Conservation (phyloP, 2,888 invertebrate species). For the Holacanthella duospinosa region DNA sequence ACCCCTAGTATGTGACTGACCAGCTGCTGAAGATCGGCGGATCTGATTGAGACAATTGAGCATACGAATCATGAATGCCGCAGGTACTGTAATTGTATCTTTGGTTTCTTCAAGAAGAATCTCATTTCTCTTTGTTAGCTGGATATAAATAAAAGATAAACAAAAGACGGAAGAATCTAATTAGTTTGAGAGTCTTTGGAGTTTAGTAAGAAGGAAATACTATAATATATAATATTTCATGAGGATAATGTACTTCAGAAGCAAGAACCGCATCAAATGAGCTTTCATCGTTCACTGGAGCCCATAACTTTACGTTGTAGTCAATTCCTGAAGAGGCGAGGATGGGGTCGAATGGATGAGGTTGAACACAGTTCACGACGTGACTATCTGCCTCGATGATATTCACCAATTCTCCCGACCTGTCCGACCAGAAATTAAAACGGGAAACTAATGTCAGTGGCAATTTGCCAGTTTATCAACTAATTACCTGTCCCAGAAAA, state of each 20-base stretch:
- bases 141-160: constrained; percentile 37
- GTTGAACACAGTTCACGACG: constrained; percentile 49
- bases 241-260: constrained; percentile 48
- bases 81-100: constrained; percentile 78
- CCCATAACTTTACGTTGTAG: constrained; percentile 75
- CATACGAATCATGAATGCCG: constrained; percentile 72
- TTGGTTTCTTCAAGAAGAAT: constrained; percentile 75
- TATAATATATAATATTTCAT: not conserved
- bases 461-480: not conserved
- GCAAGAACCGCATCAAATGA: constrained; percentile 54
- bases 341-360: constrained; percentile 64
- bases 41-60: constrained; percentile 57
- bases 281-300: constrained; percentile 54
- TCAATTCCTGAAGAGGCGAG: constrained; percentile 79
- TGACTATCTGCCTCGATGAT: constrained; percentile 68
- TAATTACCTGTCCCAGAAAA: constrained; percentile 58
- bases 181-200: not conserved
- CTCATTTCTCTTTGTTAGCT: constrained; percentile 66
- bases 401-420: constrained; percentile 59
- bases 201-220: too few species aligned
- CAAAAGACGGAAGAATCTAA: constrained; percentile 7
- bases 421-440: constrained; percentile 16
- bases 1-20: too few species aligned
- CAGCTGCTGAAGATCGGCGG: constrained; percentile 42
- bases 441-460: not conserved